Conservation (phyloP, 2,113 vertebrate genomes). For the Cebidichthys violaceus region DNA sequence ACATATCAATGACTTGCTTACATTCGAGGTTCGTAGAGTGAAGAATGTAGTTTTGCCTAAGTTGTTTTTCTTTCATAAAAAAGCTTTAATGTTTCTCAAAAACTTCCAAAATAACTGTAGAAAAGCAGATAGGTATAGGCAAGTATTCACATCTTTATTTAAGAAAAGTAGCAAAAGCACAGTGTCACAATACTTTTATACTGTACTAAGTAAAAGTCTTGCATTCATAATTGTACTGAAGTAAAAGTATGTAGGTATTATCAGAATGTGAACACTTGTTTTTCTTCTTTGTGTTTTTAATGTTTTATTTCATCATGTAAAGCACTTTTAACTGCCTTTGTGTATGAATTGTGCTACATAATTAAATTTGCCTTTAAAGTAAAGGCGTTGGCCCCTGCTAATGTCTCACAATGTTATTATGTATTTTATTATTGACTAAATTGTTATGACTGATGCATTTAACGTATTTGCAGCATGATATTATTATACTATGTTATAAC, state of each 20-base stretch:
- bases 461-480: no score
- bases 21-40: not conserved
- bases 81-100: not conserved
- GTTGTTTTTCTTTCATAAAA: not conserved
- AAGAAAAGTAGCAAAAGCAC: not conserved
- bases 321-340: not conserved
- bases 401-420: not conserved
- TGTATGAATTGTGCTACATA: no score
- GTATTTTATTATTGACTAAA: no score
- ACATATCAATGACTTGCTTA: not conserved
- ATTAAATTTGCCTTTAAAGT: not conserved
- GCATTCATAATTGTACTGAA: not conserved
- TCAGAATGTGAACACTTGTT: not conserved
- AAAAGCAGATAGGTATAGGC: not conserved
- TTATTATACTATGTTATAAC: no score
- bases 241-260: not conserved
- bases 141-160: not conserved
- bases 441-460: not conserved
- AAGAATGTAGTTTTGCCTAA: not conserved
- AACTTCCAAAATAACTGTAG: not conserved
- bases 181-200: not conserved
- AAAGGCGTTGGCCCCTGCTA: not conserved
- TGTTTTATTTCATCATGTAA: not conserved
- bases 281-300: not conserved
- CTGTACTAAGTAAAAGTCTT: not conserved